Percentiles rank a stretch among this genome's conserved stretches.
phyloP scores from a whole-genome alignment of 2,797 vertebrate genomes.

The Poecilia wingei region DNA sequence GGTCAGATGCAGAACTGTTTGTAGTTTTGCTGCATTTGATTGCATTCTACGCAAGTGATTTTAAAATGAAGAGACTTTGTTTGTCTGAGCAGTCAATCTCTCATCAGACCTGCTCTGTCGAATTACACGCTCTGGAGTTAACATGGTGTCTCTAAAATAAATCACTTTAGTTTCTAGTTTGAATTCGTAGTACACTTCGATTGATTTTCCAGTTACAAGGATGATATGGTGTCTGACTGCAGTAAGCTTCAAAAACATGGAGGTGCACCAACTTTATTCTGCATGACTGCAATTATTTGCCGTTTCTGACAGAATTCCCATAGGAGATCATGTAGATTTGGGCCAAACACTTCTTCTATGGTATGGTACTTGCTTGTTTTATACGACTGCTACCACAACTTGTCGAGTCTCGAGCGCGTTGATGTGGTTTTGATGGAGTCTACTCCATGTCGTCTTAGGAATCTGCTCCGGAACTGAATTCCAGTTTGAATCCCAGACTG shows the following conservation, averaged over 20 bases:
- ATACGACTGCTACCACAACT: too few relatives aligned
- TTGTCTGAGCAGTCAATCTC: neutral
- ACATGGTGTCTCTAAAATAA: neutral
- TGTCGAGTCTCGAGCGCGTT: neutral
- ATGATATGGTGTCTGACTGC: neutral
- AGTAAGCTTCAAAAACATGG: neutral
- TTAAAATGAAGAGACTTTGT: neutral
- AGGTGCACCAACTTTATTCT: neutral
- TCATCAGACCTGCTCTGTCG: neutral
- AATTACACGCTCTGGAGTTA: neutral
- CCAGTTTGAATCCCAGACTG: constrained; percentile 37
- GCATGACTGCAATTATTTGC: neutral
- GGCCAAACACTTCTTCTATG: neutral
- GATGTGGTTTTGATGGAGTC: constrained; percentile 17
- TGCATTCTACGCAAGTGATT: too few relatives aligned
- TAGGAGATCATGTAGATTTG: neutral
- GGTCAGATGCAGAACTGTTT: neutral
- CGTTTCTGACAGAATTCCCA: neutral
- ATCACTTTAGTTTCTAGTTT: neutral
- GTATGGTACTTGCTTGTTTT: neutral
- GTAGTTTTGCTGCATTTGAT: neutral
- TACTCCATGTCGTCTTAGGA: neutral
- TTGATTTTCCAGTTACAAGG: neutral
- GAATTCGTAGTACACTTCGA: neutral
- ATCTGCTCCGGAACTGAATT: constrained; percentile 27